A percentile compares a stretch with the other conserved stretches of the same genome.
Conservation (phyloP, 1,140 invertebrate species). For the Drosophila mayri region DNA sequence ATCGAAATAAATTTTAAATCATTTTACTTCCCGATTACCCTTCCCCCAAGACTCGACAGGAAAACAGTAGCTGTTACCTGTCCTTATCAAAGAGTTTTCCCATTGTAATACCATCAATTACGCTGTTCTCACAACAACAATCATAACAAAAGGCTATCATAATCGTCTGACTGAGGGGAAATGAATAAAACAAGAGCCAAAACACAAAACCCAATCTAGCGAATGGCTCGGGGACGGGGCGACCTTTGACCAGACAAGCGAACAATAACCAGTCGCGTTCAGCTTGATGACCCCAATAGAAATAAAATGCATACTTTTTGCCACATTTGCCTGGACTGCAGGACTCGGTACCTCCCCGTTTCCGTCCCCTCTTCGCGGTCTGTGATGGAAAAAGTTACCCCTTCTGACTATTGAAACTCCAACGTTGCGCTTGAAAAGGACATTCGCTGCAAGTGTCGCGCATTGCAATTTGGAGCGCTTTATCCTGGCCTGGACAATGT, state of each 20-base stretch:
- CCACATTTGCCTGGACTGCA: conserved; percentile 45
- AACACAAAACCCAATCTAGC: conserved; percentile 46
- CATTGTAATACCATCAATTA: conserved; percentile 42
- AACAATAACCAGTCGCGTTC: conserved; percentile 72
- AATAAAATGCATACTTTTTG: conserved; percentile 77
- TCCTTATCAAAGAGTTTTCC: conserved; percentile 16
- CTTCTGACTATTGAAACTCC: conserved; percentile 22
- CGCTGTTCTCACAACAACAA: conserved; percentile 29
- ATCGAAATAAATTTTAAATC: not conserved
- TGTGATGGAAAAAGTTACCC: conserved; percentile 18
- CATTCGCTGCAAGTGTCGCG: conserved; percentile 77
- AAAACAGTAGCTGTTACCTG: conserved; percentile 17
- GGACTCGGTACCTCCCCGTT: not conserved
- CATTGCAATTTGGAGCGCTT: conserved; percentile 59
- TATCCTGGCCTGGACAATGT: conserved; percentile 60
- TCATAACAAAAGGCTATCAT: conserved; percentile 49
- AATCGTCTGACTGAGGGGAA: conserved; percentile 34
- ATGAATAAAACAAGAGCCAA: conserved; percentile 42
- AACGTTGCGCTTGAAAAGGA: conserved; percentile 57
- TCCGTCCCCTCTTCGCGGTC: not conserved
- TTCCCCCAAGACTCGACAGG: not conserved
- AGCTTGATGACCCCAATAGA: conserved; percentile 78
- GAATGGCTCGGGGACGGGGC: conserved; percentile 33
- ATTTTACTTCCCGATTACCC: not conserved
- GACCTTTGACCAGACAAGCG: conserved; percentile 63